These are phyloP conservation scores for Sanderia malayensis DNA, from an alignment of 30 jellyfish, hydroid and myxozoan genomes.

Conservation along the genomic window DNA sequence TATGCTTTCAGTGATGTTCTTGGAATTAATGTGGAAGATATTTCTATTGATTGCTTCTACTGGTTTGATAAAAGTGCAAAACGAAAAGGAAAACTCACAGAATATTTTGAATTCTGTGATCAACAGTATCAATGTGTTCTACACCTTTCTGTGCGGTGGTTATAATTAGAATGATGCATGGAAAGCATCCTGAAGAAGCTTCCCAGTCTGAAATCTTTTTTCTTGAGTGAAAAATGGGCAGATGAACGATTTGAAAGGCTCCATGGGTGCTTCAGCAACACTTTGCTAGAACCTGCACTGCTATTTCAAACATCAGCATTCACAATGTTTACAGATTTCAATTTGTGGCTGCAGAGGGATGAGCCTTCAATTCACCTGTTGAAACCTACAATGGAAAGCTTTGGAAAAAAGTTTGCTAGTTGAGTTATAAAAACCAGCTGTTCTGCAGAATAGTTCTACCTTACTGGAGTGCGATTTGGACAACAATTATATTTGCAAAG, in stretches of 20 bases:
- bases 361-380: slow-evolving; percentile 45
- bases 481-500: neutral
- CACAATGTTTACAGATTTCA: slow-evolving; percentile 38
- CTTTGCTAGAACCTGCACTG: slow-evolving; percentile 20
- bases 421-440: slow-evolving; percentile 36
- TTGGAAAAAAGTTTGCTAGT: slow-evolving; percentile 38
- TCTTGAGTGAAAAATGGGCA: slow-evolving; percentile 36
- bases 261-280: neutral
- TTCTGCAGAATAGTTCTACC: neutral
- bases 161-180: slow-evolving; percentile 12
- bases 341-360: slow-evolving; percentile 18
- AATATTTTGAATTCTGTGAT: slow-evolving; percentile 14
- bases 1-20: slow-evolving; percentile 9
- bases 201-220: slow-evolving; percentile 45
- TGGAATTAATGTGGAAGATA: neutral
- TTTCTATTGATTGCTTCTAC: neutral
- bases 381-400: slow-evolving; percentile 42
- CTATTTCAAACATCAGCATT: slow-evolving; percentile 24
- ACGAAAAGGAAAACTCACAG: slow-evolving; percentile 14
- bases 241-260: slow-evolving; percentile 54
- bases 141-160: slow-evolving; percentile 10
- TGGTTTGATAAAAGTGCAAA: slow-evolving; percentile 45
- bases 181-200: slow-evolving; percentile 5
- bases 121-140: neutral
- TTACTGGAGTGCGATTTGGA: neutral